Conservation (phyloP, 2,113 vertebrate species). For the Fulmarus glacialis region DNA sequence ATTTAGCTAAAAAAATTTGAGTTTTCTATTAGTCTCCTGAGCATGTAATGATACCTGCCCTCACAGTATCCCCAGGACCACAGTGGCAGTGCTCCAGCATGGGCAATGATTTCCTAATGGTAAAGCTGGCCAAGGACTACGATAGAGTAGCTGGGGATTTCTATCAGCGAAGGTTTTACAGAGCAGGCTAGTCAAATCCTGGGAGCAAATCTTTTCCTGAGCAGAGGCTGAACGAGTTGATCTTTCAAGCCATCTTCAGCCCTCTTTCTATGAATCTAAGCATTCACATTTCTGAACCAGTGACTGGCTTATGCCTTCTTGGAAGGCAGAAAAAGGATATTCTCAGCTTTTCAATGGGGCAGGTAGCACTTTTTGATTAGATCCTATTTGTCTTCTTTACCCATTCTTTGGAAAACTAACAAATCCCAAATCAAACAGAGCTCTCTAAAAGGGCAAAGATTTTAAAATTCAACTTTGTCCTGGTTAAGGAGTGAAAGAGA, state of each 20-base stretch:
- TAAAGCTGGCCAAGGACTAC: neutral
- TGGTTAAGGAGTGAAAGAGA: neutral
- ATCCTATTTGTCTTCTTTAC: neutral
- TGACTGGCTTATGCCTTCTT: neutral
- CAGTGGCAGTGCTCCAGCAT: neutral
- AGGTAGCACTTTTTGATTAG: neutral
- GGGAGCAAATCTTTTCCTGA: neutral
- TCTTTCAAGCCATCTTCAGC: neutral
- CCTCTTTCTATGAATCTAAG: neutral
- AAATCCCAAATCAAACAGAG: neutral
- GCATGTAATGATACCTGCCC: neutral
- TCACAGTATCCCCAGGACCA: neutral
- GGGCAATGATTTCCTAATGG: neutral
- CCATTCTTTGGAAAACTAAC: neutral
- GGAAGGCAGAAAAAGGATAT: neutral
- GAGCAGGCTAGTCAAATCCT: neutral
- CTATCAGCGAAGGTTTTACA: neutral
- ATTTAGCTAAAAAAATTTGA: neutral
- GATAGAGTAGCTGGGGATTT: neutral
- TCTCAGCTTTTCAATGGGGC: neutral
- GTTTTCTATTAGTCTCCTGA: neutral
- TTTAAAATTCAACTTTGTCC: neutral
- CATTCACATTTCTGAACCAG: neutral
- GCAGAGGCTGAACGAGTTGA: neutral
- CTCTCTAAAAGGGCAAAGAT: neutral